A percentile compares a stretch with the other conserved stretches of the same genome.
Evolutionary conservation across 92 coral and sea anemone genomes (phyloP).

Genomic region (Hydrozoanthus gracilis): DNA sequence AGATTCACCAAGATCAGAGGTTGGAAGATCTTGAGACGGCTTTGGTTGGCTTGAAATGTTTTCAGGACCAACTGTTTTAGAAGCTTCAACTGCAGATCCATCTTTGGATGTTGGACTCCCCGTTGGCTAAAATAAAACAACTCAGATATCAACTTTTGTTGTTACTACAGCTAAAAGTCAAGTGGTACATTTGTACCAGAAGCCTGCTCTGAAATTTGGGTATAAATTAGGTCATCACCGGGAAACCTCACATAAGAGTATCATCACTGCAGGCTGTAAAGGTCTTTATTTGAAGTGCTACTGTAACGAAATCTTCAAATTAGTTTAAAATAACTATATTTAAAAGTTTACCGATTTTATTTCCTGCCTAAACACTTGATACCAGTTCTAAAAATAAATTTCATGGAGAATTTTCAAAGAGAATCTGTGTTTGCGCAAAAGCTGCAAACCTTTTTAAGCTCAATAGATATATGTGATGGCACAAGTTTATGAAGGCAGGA

Average conservation of each 20-base stretch:
- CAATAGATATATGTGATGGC: too few relatives aligned
- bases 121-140: conserved; percentile 38
- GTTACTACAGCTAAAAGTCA: neutral
- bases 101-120: conserved; percentile 68
- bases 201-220: conserved; percentile 96
- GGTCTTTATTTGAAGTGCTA: too few relatives aligned
- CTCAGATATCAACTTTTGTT: neutral
- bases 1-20: neutral
- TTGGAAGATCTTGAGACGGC: neutral
- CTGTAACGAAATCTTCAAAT: too few relatives aligned
- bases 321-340: too few relatives aligned
- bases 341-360: too few relatives aligned
- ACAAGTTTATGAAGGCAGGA: too few relatives aligned
- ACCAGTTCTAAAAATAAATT: too few relatives aligned
- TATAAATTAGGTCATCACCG: conserved; percentile 75
- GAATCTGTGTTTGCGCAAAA: too few relatives aligned
- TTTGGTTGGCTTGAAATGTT: neutral
- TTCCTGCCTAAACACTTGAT: too few relatives aligned
- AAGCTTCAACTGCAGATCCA: conserved; percentile 20
- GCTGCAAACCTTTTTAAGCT: too few relatives aligned
- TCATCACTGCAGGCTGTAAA: conserved; percentile 69
- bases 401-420: too few relatives aligned
- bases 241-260: conserved; percentile 28
- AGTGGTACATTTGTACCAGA: neutral
- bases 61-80: neutral